phyloP scores from a whole-genome alignment of 2,797 vertebrate species.

The Dipus sagitta region DNA sequence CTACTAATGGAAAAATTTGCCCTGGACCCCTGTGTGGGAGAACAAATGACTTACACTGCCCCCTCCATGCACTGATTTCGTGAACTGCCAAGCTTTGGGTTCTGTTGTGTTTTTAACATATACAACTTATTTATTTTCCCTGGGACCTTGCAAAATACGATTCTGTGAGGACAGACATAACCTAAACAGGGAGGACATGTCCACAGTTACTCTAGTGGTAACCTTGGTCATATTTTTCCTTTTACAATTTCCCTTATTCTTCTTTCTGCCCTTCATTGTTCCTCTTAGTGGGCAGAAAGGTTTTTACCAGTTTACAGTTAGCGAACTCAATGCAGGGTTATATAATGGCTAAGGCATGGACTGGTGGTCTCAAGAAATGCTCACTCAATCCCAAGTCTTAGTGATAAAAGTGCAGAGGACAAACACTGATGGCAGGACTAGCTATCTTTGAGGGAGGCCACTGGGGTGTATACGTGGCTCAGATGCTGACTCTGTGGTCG shows the following conservation, averaged over 20 bases:
- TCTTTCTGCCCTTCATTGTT: neutral
- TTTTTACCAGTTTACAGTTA: neutral
- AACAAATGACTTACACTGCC: neutral
- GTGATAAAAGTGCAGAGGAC: neutral
- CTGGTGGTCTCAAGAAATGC: neutral
- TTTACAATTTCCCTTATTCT: conserved; percentile 14
- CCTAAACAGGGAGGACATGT: neutral
- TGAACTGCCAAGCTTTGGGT: neutral
- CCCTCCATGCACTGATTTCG: neutral
- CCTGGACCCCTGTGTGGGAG: neutral
- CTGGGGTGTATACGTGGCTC: neutral
- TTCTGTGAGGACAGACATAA: neutral
- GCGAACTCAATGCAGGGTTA: neutral
- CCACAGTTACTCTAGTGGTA: neutral
- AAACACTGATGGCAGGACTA: neutral
- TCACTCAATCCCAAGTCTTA: neutral
- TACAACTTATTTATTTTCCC: neutral
- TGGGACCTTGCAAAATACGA: neutral
- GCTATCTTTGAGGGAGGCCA: neutral
- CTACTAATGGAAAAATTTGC: neutral
- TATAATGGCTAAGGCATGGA: neutral
- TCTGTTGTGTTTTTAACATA: neutral
- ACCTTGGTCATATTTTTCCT: neutral
- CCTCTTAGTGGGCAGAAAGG: neutral
- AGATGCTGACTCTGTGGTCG: neutral